Conservation (phyloP, 2,797 vertebrate species). For the Jordanella pulchra region DNA sequence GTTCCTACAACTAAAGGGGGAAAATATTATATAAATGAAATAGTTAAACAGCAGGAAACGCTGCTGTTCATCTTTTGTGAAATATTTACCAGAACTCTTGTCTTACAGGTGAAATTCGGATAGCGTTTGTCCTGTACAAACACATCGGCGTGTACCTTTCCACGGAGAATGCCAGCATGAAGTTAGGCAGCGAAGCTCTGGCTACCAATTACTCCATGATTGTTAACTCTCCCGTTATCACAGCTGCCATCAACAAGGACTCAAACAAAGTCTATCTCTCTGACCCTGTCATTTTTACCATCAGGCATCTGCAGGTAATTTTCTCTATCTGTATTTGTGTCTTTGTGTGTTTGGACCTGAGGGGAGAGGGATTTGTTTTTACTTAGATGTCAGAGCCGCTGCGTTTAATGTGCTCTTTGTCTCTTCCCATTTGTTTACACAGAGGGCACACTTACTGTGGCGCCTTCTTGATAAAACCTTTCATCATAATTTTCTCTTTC, state of each 20-base stretch:
- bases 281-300: constrained; percentile 95
- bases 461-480: constrained; percentile 27
- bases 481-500: constrained; percentile 30
- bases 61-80: background rate
- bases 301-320: constrained; percentile 93
- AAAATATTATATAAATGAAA: background rate
- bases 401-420: constrained; percentile 29
- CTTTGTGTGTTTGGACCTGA: constrained; percentile 2
- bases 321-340: background rate
- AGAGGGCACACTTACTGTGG: constrained; percentile 5
- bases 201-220: constrained; percentile 96
- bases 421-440: constrained; percentile 8
- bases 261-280: constrained; percentile 96
- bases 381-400: constrained; percentile 19
- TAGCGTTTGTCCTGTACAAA: constrained; percentile 96
- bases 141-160: constrained; percentile 94
- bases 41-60: background rate
- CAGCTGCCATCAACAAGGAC: constrained; percentile 98
- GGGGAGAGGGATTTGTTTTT: constrained; percentile 13
- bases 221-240: constrained; percentile 96
- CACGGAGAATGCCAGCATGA: constrained; percentile 97
- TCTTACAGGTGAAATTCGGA: constrained; percentile 92
- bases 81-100: background rate
- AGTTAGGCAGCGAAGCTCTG: constrained; percentile 90
- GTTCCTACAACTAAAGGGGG: background rate